Evolutionary conservation across 2,797 vertebrate species (phyloP).

Genomic region (Sitta carolinensis): DNA sequence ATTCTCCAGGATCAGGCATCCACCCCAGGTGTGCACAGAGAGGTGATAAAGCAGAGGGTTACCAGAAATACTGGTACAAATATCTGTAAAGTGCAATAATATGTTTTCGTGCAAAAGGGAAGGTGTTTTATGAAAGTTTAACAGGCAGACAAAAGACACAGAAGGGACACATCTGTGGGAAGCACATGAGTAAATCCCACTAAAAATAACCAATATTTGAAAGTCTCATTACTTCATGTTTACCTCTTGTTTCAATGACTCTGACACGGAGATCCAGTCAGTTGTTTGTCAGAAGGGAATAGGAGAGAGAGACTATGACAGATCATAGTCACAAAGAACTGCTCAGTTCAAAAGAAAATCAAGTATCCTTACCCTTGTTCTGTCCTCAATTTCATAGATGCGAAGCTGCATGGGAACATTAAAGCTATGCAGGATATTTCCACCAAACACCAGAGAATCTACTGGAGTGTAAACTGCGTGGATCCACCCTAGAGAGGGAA

Average conservation of each 20-base stretch:
- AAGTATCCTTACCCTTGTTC: constrained; percentile 88
- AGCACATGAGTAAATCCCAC: constrained; percentile 1
- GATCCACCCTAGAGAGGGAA: constrained; percentile 88
- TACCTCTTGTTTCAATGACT: constrained; percentile 39
- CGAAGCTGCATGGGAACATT: constrained; percentile 99
- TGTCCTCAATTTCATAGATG: constrained; percentile 96
- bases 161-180: constrained; percentile 9
- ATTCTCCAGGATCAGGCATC: not conserved
- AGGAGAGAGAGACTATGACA: not conserved
- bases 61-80: not conserved
- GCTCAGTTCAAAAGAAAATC: constrained; percentile 43
- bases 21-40: not conserved
- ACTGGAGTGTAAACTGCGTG: constrained; percentile 96
- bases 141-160: constrained; percentile 40
- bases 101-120: not conserved
- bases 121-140: not conserved
- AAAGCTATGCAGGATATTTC: constrained; percentile 98
- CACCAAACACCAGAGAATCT: constrained; percentile 96
- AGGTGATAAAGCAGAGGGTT: not conserved
- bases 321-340: not conserved
- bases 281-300: constrained; percentile 14
- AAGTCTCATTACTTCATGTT: not conserved
- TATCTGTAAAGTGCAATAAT: not conserved
- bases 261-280: not conserved
- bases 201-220: constrained; percentile 12